phyloP scores from a whole-genome alignment of 1,140 invertebrate genomes.

The Cyclina sinensis region DNA sequence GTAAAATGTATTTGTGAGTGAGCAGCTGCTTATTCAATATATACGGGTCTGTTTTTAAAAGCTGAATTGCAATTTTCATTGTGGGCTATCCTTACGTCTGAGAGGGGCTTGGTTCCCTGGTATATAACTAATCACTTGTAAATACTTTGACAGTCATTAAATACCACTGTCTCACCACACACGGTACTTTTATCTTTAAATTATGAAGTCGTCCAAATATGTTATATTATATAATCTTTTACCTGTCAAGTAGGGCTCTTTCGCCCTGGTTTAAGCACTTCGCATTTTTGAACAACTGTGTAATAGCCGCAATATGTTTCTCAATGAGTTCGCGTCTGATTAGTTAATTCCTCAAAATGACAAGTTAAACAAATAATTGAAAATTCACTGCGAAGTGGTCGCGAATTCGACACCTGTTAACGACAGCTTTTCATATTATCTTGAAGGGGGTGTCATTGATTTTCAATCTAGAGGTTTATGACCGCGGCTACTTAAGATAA shows the following conservation, averaged over 20 bases:
- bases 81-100: too few relatives aligned
- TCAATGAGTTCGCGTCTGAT: slow-evolving; percentile 48
- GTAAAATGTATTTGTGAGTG: too few relatives aligned
- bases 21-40: too few relatives aligned
- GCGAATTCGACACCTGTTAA: slow-evolving; percentile 67
- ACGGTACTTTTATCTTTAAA: slow-evolving; percentile 42
- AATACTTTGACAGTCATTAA: slow-evolving; percentile 21
- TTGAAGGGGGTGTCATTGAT: slow-evolving; percentile 63
- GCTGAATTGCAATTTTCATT: too few relatives aligned
- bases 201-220: slow-evolving; percentile 32
- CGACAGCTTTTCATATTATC: slow-evolving; percentile 64
- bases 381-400: slow-evolving; percentile 51
- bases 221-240: slow-evolving; percentile 1
- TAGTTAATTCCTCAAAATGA: slow-evolving; percentile 58
- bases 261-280: slow-evolving; percentile 4
- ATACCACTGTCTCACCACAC: slow-evolving; percentile 1
- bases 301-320: slow-evolving; percentile 1
- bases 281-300: slow-evolving; percentile 42
- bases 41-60: too few relatives aligned
- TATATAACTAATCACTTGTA: slow-evolving; percentile 14
- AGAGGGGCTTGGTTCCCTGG: background rate
- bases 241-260: slow-evolving; percentile 16
- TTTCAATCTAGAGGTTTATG: slow-evolving; percentile 56
- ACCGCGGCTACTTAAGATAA: slow-evolving; percentile 57
- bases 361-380: slow-evolving; percentile 67